Base-by-base conservation (phyloP, 2,113 vertebrate species). In the Donacobius atricapilla region DNA sequence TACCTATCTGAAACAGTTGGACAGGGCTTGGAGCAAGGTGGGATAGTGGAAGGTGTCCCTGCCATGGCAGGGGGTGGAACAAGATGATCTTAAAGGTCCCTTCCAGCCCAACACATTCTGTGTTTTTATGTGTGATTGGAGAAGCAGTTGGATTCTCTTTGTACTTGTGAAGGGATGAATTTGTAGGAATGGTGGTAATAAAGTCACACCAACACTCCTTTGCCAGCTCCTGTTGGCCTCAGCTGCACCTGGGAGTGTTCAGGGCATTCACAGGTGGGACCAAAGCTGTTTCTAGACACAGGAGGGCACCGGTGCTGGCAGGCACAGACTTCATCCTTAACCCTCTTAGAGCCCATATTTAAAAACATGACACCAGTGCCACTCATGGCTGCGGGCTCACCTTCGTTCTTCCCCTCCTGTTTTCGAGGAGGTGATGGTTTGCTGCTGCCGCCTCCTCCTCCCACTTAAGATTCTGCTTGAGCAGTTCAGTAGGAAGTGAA, bases 381-480 rank as follows among this genome's bases (percentile, higher is more conserved):
- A 1, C 50, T 76, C 40, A 11, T 1, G 6, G 19, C 75, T 1
- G 0, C 0, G 0, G 13, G 27, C 31, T 90, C 4, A 1, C 56
- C 63, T 72, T 2, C 39, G 7, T 4, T 44, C 28, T 48, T 68
- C 68, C 25, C 4, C 40, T 72, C 22, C 37, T 48, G 13, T 77
- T 77, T 72, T 56, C 2, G 23, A 88, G 76, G 45, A 70, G 76
- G 15, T 66, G 58, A 15, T 58, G 25, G 28, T 53, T 79, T 60
- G 15, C 54, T 76, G 48, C 64, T 54, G 40, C n/a, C 9, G 2
- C 24, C 28, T 18, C 31, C 12, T 51, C 15, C 48, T 87, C n/a
- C 45, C 15, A 14, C 68, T 84, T 51, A 54, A 7, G 47, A 22
- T 24, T 44, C 17, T 2, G 3, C 23, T 15, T 28, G 42, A 87